A percentile compares a stretch with the other conserved stretches of the same genome.
These are phyloP conservation scores for Erythrocercus mccallii DNA, from an alignment of 2,113 vertebrate genomes.

Conservation along the genomic window DNA sequence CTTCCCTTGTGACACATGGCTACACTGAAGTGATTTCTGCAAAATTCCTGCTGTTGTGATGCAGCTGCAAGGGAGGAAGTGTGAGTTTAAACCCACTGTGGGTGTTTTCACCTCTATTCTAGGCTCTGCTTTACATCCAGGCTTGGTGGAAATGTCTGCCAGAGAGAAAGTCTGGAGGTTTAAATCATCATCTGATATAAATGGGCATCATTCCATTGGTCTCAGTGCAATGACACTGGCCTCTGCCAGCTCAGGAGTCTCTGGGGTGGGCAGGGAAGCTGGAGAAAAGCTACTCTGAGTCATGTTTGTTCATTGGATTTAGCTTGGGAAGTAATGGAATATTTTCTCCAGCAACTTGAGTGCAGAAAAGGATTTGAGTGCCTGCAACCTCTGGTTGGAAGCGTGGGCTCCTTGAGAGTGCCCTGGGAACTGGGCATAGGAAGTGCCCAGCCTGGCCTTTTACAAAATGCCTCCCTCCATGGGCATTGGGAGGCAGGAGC, in stretches of 20 bases:
- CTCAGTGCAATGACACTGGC: background rate
- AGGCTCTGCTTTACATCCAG: background rate
- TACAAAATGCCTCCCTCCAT: background rate
- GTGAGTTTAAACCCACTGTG: background rate
- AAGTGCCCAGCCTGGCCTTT: background rate
- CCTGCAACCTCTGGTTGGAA: background rate
- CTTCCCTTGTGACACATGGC: background rate
- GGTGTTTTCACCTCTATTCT: background rate
- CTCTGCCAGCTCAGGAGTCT: background rate
- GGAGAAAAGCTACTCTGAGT: background rate
- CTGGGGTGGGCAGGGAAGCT: background rate
- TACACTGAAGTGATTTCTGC: background rate
- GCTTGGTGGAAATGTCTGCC: background rate
- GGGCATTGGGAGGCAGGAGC: background rate
- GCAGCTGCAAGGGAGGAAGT: background rate
- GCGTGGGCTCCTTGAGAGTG: rapidly evolving
- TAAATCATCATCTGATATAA: background rate
- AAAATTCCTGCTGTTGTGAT: background rate
- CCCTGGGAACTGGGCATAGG: background rate
- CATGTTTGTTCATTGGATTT: background rate
- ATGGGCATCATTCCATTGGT: background rate
- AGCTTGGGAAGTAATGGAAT: background rate
- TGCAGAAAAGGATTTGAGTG: rapidly evolving
- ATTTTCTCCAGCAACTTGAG: background rate
- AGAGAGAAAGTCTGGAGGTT: background rate